Conservation (phyloP, 2,888 invertebrate species). For the Orthonychiurus folsomi region DNA sequence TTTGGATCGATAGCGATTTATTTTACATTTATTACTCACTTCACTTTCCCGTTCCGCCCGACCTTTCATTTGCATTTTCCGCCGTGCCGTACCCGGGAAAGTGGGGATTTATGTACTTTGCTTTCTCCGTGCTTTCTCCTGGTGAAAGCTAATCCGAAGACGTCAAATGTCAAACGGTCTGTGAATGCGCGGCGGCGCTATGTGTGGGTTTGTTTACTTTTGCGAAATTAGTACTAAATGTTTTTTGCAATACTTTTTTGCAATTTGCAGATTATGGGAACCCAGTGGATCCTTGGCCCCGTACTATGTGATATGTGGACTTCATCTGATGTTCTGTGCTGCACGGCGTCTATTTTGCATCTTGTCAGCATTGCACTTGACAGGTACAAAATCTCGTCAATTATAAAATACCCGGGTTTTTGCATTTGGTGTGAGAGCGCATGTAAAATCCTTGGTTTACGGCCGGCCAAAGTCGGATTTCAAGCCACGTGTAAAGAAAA, state of each 20-base stretch:
- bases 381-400: slow-evolving; percentile 55
- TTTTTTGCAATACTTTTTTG: too few species aligned
- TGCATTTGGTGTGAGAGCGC: too few species aligned
- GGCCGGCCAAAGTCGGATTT: too few species aligned
- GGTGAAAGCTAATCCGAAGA: too few species aligned
- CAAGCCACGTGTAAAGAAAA: not conserved
- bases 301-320: slow-evolving; percentile 60
- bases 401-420: too few species aligned
- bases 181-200: too few species aligned
- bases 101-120: slow-evolving; percentile 1
- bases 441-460: too few species aligned
- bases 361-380: slow-evolving; percentile 72
- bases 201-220: too few species aligned
- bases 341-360: slow-evolving; percentile 67
- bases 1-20: not conserved
- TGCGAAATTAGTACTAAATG: not conserved
- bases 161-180: too few species aligned
- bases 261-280: slow-evolving; percentile 54
- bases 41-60: not conserved
- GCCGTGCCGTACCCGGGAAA: not conserved
- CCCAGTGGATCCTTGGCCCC: slow-evolving; percentile 71
- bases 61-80: not conserved
- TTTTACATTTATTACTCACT: not conserved
- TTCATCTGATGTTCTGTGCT: slow-evolving; percentile 20
- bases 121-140: too few species aligned